These are phyloP conservation scores for Scatophagus argus DNA, from an alignment of 2,113 vertebrate species.

Conservation along the genomic window DNA sequence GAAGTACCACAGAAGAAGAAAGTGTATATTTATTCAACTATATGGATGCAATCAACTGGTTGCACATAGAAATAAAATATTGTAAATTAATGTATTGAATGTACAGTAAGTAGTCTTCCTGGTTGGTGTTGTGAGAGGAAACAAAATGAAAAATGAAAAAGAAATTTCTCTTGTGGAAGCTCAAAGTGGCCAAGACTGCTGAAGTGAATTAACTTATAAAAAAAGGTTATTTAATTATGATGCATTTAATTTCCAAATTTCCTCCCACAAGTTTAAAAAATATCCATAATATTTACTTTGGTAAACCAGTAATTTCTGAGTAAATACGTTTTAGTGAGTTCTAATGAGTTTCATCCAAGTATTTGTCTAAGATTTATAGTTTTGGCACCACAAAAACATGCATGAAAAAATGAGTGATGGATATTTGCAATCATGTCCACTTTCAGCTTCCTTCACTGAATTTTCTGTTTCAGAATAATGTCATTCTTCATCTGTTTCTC, in stretches of 20 bases:
- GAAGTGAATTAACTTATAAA: background rate
- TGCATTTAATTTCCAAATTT: no score
- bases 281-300: no score
- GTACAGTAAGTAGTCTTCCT: conserved; percentile 70
- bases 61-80: conserved; percentile 42
- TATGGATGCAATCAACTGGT: conserved; percentile 11
- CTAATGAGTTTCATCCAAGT: no score
- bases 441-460: background rate
- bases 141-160: background rate
- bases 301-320: no score
- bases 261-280: no score
- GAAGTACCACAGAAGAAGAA: conserved; percentile 31
- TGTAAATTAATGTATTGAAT: conserved; percentile 67
- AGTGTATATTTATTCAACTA: conserved; percentile 5
- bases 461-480: background rate
- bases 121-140: conserved; percentile 28
- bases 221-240: background rate
- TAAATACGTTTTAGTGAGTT: no score
- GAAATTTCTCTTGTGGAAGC: background rate
- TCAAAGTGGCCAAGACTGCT: background rate
- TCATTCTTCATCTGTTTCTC: background rate
- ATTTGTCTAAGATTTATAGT: no score
- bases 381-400: background rate
- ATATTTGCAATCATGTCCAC: background rate
- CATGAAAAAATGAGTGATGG: background rate